These are phyloP conservation scores for Spilogale gracilis DNA, from an alignment of 2,113 vertebrate genomes.

Conservation along the genomic window DNA sequence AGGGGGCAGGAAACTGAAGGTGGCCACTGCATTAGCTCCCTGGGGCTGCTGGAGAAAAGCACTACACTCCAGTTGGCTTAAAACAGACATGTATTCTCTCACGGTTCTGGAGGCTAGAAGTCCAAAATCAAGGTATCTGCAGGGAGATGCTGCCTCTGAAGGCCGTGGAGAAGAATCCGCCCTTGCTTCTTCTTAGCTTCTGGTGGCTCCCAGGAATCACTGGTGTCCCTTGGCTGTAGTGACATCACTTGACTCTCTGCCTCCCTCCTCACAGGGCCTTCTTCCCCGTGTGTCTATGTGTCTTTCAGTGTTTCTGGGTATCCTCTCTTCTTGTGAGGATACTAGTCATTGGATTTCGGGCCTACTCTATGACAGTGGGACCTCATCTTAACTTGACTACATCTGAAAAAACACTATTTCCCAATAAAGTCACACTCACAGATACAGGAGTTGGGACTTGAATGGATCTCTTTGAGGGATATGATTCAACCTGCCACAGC, in stretches of 20 bases:
- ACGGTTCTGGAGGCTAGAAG: background rate
- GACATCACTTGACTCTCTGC: background rate
- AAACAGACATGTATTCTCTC: constrained; percentile 36
- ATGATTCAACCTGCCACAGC: background rate
- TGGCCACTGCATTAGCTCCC: background rate
- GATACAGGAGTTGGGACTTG: background rate
- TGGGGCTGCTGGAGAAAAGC: background rate
- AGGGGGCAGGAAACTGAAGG: background rate
- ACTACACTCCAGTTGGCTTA: background rate
- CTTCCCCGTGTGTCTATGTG: background rate
- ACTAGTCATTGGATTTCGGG: background rate
- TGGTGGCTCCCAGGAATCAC: background rate
- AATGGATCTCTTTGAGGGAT: background rate
- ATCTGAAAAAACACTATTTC: constrained; percentile 44
- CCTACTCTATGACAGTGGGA: background rate
- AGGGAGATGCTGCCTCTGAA: background rate
- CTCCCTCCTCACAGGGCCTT: background rate
- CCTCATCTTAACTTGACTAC: background rate
- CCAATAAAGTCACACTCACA: constrained; percentile 1
- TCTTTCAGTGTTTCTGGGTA: background rate
- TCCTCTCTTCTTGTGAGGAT: background rate
- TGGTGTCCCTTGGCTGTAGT: background rate
- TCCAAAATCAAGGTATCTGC: constrained; percentile 28
- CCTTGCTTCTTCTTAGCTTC: background rate
- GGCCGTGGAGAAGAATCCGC: background rate